phyloP scores from a whole-genome alignment of 2,797 vertebrate species.

The Nannoperca australis region DNA sequence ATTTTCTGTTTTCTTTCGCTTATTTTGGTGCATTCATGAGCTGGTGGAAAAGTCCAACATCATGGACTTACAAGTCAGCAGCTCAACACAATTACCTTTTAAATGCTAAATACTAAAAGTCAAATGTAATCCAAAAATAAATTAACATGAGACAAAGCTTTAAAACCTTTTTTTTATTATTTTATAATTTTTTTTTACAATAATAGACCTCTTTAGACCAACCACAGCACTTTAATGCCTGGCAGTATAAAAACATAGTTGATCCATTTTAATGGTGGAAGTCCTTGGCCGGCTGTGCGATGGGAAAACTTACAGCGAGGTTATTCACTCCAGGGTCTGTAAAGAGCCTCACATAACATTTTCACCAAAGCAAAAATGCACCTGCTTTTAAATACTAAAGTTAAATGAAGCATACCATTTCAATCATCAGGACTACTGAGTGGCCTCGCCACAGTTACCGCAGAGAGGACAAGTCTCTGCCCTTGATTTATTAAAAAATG shows the following conservation, averaged over 20 bases:
- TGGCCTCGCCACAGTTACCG: conserved; percentile 49
- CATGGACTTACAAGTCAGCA: background rate
- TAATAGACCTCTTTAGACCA: conserved; percentile 3
- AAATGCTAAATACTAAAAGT: background rate
- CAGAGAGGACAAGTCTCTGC: conserved; percentile 47
- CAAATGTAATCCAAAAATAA: background rate
- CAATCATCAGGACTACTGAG: conserved; percentile 40
- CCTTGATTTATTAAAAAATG: conserved; percentile 63
- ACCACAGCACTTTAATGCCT: background rate
- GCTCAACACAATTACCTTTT: background rate
- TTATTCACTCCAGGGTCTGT: conserved; percentile 12
- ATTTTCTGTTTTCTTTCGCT: background rate
- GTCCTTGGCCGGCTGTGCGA: conserved; percentile 15
- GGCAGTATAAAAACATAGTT: background rate
- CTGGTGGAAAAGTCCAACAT: background rate
- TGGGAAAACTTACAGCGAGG: background rate
- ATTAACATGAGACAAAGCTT: background rate
- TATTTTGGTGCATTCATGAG: background rate
- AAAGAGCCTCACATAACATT: conserved; percentile 34
- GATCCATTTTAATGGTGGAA: no score
- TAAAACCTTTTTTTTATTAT: background rate
- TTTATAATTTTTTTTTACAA: background rate
- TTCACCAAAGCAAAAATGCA: conserved; percentile 36
- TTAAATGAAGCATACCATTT: conserved; percentile 58
- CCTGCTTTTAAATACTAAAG: conserved; percentile 49